phyloP scores from a whole-genome alignment of 1,140 invertebrate species.

The Sycobia sp. region DNA sequence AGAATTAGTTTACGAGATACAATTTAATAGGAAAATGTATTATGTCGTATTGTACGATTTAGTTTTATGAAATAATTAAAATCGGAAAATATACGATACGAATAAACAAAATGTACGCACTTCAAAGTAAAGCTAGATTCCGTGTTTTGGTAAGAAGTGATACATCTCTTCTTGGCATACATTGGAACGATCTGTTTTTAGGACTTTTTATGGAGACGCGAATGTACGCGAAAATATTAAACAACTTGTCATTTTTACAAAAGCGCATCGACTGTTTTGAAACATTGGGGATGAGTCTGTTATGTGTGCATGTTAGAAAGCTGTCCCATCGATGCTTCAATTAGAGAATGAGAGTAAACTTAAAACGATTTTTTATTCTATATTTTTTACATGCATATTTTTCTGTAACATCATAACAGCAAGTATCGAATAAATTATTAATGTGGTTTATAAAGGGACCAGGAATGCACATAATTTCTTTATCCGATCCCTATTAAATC shows the following conservation, averaged over 20 bases:
- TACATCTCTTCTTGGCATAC: slow-evolving; percentile 31
- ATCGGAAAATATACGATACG: not conserved
- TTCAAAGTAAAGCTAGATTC: slow-evolving; percentile 4
- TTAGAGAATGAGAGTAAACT: slow-evolving; percentile 17
- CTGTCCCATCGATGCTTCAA: slow-evolving; percentile 20
- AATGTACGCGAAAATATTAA: slow-evolving; percentile 19
- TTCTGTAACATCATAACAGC: slow-evolving; percentile 23
- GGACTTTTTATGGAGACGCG: slow-evolving; percentile 21
- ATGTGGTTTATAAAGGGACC: slow-evolving; percentile 29
- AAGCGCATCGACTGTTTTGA: slow-evolving; percentile 26
- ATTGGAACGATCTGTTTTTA: slow-evolving; percentile 32
- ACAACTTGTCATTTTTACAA: slow-evolving; percentile 26
- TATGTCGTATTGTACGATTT: not conserved
- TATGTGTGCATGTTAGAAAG: slow-evolving; percentile 19
- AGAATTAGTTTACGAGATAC: too few relatives aligned
- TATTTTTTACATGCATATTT: slow-evolving; percentile 33
- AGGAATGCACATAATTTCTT: slow-evolving; percentile 28
- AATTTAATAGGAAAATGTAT: too few relatives aligned
- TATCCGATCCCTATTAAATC: slow-evolving; percentile 21
- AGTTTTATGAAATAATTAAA: slow-evolving; percentile 15
- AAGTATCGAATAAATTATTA: slow-evolving; percentile 22
- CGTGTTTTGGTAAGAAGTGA: slow-evolving; percentile 14
- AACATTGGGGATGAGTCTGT: slow-evolving; percentile 11
- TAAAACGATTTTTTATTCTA: slow-evolving; percentile 29
- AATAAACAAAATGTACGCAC: slow-evolving; percentile 15